Evolutionary conservation across 2,888 invertebrate genomes (phyloP).

Genomic region (Sminthurinus aureus): DNA sequence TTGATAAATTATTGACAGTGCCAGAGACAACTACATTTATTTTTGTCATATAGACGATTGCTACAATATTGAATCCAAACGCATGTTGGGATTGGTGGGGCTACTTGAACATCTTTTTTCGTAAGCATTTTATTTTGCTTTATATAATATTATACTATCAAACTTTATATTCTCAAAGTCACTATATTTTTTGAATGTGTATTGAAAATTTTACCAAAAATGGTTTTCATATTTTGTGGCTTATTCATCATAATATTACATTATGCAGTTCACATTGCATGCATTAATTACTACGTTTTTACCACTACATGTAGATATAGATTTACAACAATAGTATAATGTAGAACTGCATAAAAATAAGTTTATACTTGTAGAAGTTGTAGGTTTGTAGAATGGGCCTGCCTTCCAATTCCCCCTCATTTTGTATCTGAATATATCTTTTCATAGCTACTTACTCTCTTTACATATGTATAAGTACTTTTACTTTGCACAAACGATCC

Average conservation of each 20-base stretch:
- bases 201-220: background rate
- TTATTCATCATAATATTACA: background rate
- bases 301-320: too few species aligned
- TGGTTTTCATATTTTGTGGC: too few species aligned
- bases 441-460: slow-evolving; percentile 27
- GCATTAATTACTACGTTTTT: too few species aligned
- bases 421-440: slow-evolving; percentile 16
- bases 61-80: slow-evolving; percentile 46
- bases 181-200: background rate
- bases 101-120: slow-evolving; percentile 49
- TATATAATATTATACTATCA: background rate
- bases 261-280: too few species aligned
- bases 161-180: background rate
- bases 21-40: background rate
- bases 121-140: slow-evolving; percentile 39
- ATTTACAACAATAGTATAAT: too few species aligned
- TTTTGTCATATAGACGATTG: background rate
- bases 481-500: slow-evolving; percentile 28
- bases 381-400: background rate
- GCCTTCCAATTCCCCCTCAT: background rate
- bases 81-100: slow-evolving; percentile 59
- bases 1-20: too few species aligned
- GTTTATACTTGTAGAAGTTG: background rate
- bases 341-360: background rate
- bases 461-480: background rate